Conservation (phyloP, 92 coral and sea anemone species). For the Nematostella vectensis region DNA sequence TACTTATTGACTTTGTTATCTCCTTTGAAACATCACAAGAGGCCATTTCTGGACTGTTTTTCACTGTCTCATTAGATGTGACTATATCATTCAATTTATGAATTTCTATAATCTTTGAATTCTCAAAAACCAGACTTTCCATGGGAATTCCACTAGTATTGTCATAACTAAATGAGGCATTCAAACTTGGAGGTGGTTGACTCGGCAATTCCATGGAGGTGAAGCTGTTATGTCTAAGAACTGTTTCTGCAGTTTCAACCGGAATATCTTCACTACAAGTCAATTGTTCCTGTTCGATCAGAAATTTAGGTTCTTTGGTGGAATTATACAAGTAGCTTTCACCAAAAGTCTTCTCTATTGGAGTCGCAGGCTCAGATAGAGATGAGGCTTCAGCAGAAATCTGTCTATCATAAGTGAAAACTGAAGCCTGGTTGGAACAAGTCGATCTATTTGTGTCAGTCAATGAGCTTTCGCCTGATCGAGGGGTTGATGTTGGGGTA, state of each 20-base stretch:
- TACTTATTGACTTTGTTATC: too few relatives aligned
- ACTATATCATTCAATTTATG: not conserved
- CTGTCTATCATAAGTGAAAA: slow-evolving; percentile 5
- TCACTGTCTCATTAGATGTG: too few relatives aligned
- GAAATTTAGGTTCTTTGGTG: not conserved
- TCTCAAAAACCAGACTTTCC: not conserved
- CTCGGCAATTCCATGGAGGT: slow-evolving; percentile 3
- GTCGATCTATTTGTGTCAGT: not conserved
- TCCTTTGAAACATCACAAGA: too few relatives aligned
- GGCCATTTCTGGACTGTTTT: too few relatives aligned
- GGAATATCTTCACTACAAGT: slow-evolving; percentile 21
- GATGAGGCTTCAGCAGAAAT: slow-evolving; percentile 15
- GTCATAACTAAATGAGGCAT: slow-evolving; percentile 9
- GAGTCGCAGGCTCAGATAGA: slow-evolving; percentile 26
- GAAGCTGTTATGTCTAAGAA: slow-evolving; percentile 16
- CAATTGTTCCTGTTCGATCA: slow-evolving; percentile 10
- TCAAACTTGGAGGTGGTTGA: slow-evolving; percentile 29
- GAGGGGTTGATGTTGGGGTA: slow-evolving; percentile 65
- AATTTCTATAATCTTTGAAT: not conserved
- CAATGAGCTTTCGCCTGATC: slow-evolving; percentile 4
- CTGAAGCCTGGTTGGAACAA: not conserved
- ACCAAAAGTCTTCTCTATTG: slow-evolving; percentile 16
- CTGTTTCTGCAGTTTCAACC: slow-evolving; percentile 21
- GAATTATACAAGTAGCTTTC: not conserved
- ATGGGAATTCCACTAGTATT: not conserved